A percentile compares a stretch with the other conserved stretches of the same genome.
Conservation (phyloP, 2,888 invertebrate genomes). For the Mimumesa dahlbomi region DNA sequence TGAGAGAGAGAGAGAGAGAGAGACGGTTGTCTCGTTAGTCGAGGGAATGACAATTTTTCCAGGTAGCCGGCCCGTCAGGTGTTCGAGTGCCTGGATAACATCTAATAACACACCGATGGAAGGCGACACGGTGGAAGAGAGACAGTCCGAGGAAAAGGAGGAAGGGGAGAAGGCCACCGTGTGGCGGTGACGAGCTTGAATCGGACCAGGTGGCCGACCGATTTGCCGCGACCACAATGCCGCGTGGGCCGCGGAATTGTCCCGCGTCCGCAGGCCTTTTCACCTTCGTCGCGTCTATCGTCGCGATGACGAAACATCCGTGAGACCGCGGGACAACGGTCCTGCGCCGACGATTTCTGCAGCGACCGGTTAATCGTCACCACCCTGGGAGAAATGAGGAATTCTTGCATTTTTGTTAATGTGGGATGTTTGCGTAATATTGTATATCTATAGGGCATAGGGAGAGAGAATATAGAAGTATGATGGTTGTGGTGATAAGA, state of each 20-base stretch:
- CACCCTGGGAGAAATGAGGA: no score
- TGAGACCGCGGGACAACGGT: conserved; percentile 25
- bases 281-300: conserved; percentile 33
- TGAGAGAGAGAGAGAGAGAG: no score
- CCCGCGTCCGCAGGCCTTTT: conserved; percentile 48
- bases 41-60: conserved; percentile 36
- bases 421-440: no score
- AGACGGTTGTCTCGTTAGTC: conserved; percentile 27
- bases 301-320: conserved; percentile 58
- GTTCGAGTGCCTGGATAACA: conserved; percentile 43
- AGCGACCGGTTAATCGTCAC: conserved; percentile 16
- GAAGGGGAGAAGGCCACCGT: conserved; percentile 57
- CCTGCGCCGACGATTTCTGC: conserved; percentile 14
- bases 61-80: conserved; percentile 45
- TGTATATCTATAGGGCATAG: no score
- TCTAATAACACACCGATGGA: conserved; percentile 47
- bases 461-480: no score
- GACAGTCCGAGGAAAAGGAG: conserved; percentile 24
- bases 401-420: no score
- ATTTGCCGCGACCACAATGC: conserved; percentile 73
- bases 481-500: no score
- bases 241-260: conserved; percentile 69
- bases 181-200: conserved; percentile 44
- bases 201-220: conserved; percentile 74
- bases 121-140: conserved; percentile 19